Conservation (phyloP, 2,888 invertebrate genomes). For the Euphydryas editha region DNA sequence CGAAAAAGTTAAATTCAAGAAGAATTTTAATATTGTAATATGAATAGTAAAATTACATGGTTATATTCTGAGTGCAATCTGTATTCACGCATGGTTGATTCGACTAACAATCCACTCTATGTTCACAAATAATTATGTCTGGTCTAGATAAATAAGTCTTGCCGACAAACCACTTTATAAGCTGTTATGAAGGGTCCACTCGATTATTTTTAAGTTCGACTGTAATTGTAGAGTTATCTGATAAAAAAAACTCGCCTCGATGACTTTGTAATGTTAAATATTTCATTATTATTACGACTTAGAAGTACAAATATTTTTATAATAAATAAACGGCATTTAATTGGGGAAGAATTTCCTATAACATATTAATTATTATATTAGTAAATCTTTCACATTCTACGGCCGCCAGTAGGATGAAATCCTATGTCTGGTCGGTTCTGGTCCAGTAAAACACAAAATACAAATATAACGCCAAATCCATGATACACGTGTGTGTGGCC, state of each 20-base stretch:
- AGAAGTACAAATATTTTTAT: not conserved
- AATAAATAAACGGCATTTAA: too few relatives aligned
- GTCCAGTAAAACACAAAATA: too few relatives aligned
- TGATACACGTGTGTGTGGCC: too few relatives aligned
- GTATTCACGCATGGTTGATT: slow-evolving; percentile 1
- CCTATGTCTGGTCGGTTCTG: too few relatives aligned
- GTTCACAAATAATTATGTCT: slow-evolving; percentile 24
- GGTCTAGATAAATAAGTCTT: not conserved
- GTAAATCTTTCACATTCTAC: too few relatives aligned
- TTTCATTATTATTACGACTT: not conserved
- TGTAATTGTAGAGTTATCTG: slow-evolving; percentile 13
- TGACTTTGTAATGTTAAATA: not conserved
- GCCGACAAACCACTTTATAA: slow-evolving; percentile 4
- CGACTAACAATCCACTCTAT: slow-evolving; percentile 4
- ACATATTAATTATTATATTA: too few relatives aligned
- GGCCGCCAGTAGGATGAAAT: too few relatives aligned
- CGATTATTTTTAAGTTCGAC: slow-evolving; percentile 4
- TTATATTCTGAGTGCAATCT: not conserved
- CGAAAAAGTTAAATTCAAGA: too few relatives aligned
- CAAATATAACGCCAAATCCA: too few relatives aligned
- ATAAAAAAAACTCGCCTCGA: not conserved
- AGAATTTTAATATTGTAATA: too few relatives aligned
- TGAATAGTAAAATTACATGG: not conserved
- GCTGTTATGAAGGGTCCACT: slow-evolving; percentile 13
- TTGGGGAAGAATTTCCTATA: too few relatives aligned